Conservation (phyloP, 2,888 invertebrate species). For the Taphrorychus bicolor region DNA sequence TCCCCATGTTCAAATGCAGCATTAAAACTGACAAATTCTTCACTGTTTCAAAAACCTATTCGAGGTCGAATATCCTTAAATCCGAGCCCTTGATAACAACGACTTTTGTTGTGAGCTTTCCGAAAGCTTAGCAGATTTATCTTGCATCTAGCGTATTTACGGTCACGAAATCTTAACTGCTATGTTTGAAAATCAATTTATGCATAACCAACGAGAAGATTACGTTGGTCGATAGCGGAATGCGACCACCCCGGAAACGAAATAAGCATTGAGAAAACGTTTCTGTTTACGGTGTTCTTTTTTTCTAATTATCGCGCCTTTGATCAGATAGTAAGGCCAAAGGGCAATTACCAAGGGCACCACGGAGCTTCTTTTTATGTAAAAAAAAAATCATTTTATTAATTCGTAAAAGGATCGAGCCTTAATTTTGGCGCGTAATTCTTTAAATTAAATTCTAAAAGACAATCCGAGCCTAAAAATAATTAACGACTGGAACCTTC, state of each 20-base stretch:
- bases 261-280: not conserved
- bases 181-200: slow-evolving; percentile 2
- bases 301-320: too few relatives aligned
- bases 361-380: too few relatives aligned
- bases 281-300: not conserved
- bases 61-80: not conserved
- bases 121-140: slow-evolving; percentile 3
- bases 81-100: not conserved
- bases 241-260: not conserved
- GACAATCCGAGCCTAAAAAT: not conserved
- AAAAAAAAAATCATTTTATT: not conserved
- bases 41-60: not conserved
- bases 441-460: not conserved
- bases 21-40: not conserved
- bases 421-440: not conserved
- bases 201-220: slow-evolving; percentile 3
- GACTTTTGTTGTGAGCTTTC: slow-evolving; percentile 2
- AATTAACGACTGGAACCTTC: not conserved
- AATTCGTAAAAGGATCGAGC: not conserved
- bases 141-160: not conserved
- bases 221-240: not conserved
- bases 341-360: too few relatives aligned
- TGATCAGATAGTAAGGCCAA: too few relatives aligned
- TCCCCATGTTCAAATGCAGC: not conserved
- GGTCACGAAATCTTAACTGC: slow-evolving; percentile 6